Evolutionary conservation across 2,113 vertebrate species (phyloP), one percentile per base, ranked within the genome.

Genomic region (Psettodes erumei): DNA sequence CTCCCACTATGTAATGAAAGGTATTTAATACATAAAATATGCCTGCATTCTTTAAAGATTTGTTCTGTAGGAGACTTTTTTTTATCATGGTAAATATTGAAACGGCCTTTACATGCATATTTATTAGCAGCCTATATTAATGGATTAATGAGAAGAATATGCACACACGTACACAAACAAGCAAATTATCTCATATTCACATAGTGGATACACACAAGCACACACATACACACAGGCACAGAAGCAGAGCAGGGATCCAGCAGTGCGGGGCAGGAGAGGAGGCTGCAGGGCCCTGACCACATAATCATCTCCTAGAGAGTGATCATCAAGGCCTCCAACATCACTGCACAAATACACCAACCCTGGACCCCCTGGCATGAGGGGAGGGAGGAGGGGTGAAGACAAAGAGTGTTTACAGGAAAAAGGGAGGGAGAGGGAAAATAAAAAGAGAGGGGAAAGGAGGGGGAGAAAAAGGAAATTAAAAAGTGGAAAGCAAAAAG

Each of bases 281-380:
- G 86, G 86, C 87, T 89, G 77, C 81, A 77, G 79, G 89, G 82
- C 75, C 74, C 88, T 90, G 90, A 89, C 86, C 90, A 91, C 86
- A 85, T 92, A 92, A 93, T 93, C 90, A 92, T 92, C 83, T 92
- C 89, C 84, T 89, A 83, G 78, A 88, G 89, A 90, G 86, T 87
- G 85, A 91, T 91, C 89, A 92, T 88, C 89, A 89, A 86, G 74
- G 86, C 89, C 89, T 90, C 87, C 79, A 88, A 90, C 88, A 88
- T 88, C 77, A 78, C 87, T 83, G 84, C 83, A 83, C 87, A 91
- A 88, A 90, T 77, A 89, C 81, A 83, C 87, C 86, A 89, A 75
- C 79, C 81, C 73, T 66, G 65, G 86, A 89, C 86, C 84, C 84
- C 86, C 82, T 78, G 79, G 84, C 68, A 84, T 37, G 77, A 85